These are phyloP conservation scores for Cyprinodon variegatus DNA, from an alignment of 2,113 vertebrate genomes.

Conservation along the genomic window DNA sequence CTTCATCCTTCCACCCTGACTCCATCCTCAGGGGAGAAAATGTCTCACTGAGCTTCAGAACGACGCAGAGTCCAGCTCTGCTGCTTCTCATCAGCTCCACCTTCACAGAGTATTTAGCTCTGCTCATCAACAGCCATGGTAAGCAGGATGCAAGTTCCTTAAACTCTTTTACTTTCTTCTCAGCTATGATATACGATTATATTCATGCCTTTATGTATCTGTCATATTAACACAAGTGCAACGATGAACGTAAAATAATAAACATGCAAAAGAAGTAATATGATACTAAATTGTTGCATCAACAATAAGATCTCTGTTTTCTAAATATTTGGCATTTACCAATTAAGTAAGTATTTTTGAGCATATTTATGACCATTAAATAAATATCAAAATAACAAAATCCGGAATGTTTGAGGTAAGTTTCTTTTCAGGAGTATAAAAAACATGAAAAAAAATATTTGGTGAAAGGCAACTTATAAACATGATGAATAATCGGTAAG, in stretches of 20 bases:
- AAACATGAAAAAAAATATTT: background rate
- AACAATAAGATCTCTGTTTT: too few species aligned
- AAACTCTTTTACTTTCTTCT: background rate
- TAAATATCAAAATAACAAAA: too few species aligned
- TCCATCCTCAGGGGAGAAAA: conserved; percentile 80
- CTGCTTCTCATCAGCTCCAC: conserved; percentile 85
- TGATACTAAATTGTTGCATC: background rate
- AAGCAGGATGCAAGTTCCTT: conserved; percentile 39
- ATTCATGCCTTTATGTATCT: too few species aligned
- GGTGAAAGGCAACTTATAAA: too few species aligned
- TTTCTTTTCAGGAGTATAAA: background rate
- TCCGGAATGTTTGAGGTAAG: too few species aligned
- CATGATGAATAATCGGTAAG: too few species aligned
- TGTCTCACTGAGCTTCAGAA: conserved; percentile 86
- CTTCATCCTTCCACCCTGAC: conserved; percentile 86
- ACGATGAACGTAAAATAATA: background rate
- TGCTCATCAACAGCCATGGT: conserved; percentile 88
- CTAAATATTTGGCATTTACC: too few species aligned
- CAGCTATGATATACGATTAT: too few species aligned
- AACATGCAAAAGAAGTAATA: background rate
- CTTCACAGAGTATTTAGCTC: conserved; percentile 84
- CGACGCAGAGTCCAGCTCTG: conserved; percentile 82
- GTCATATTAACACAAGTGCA: background rate
- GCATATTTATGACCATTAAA: too few species aligned
- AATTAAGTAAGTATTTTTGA: too few species aligned